Base-by-base conservation (phyloP, 2,888 invertebrate genomes). In the Melolontha melolontha region DNA sequence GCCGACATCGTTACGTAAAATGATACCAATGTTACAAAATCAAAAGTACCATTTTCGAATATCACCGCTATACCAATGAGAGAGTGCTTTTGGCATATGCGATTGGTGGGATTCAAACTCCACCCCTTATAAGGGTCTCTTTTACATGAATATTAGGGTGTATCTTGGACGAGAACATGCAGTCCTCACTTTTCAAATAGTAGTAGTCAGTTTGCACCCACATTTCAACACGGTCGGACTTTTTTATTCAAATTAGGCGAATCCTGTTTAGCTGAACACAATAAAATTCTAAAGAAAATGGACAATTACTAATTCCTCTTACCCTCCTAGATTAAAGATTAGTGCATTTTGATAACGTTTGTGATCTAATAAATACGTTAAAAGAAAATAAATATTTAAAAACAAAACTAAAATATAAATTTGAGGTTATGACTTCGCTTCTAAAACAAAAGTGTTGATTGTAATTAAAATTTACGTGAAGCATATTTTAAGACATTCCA, bases 81-180 rank as follows among this genome's bases (percentile, higher is more conserved):
- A 85, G 85, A 85, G 84, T 85, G 85, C 85, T 84, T 85, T 86
- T 86, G 85, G 85, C 85, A 84, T 84, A 84, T 84, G 85, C 84
- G 86, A 88, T 88, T 88, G 88, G 89, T 87, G 85, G 86, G 85
- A 85, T 84, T 84, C 83, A 83, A 84, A 84, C 83, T 82, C 84
- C 84, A 80, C 81, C 82, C 73, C 67, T 65, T 73, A 75, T 78
- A 78, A 80, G 78, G 79, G 80, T 76, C 76, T 77, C 80, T 80
- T 81, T 81, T 78, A 68, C 66, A 22, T 63, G 79, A 81, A 82
- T 81, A 83, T 82, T 82, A 83, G 83, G 83, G 83, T 81, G 82
- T 83, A 82, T 82, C 82, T 83, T 79, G 75, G 77, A 76, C 75
- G 75, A 78, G 76, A 74, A 75, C 75, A 75, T 75, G 75, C 78